Evolutionary conservation across 2,888 invertebrate species (phyloP).

Genomic region (Scaptomyza cyrtandrae): DNA sequence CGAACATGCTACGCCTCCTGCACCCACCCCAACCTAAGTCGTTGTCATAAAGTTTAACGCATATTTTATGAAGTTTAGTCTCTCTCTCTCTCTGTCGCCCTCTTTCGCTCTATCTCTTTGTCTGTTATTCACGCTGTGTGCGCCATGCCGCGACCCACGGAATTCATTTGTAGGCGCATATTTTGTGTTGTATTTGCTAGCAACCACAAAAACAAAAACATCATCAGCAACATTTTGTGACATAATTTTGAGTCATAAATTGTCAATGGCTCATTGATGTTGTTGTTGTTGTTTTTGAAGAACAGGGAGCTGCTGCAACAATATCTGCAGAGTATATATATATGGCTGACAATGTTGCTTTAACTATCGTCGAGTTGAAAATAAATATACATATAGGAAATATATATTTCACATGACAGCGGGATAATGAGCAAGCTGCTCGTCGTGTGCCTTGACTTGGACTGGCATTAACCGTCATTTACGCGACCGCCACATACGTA

Average conservation of each 20-base stretch:
- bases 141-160: slow-evolving; percentile 23
- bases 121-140: slow-evolving; percentile 8
- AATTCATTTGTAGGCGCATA: slow-evolving; percentile 63
- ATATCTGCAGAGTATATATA: slow-evolving; percentile 10
- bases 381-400: slow-evolving; percentile 16
- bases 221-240: slow-evolving; percentile 60
- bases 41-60: slow-evolving; percentile 65
- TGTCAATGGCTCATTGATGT: slow-evolving; percentile 53
- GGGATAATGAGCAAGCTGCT: slow-evolving; percentile 47
- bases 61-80: slow-evolving; percentile 64
- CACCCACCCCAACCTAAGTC: slow-evolving; percentile 27
- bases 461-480: slow-evolving; percentile 70
- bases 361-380: slow-evolving; percentile 9
- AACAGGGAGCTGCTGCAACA: slow-evolving; percentile 19
- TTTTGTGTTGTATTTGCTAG: slow-evolving; percentile 52
- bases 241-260: slow-evolving; percentile 73
- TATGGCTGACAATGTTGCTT: slow-evolving; percentile 27
- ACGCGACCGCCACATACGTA: slow-evolving; percentile 44
- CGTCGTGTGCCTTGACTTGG: slow-evolving; percentile 25
- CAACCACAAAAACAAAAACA: slow-evolving; percentile 9
- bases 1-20: background rate
- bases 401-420: slow-evolving; percentile 18
- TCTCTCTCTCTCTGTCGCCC: background rate
- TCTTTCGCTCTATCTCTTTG: background rate
- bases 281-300: slow-evolving; percentile 1